Percentiles rank a stretch among this genome's conserved stretches.
Conservation (phyloP, 2,113 vertebrate species). For the Nesospiza acunhae region DNA sequence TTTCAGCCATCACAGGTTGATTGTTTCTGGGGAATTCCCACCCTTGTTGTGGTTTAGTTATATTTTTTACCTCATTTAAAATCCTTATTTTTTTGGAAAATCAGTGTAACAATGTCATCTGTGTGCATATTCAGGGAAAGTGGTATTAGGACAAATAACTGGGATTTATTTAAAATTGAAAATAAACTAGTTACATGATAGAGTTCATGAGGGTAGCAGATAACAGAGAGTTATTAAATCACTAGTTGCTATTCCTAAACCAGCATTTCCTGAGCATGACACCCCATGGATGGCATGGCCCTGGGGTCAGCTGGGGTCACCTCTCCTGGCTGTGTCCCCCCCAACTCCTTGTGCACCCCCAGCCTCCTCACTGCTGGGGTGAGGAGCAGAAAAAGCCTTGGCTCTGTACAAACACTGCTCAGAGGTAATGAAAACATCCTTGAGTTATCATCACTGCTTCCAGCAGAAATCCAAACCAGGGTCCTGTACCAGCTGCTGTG, state of each 20-base stretch:
- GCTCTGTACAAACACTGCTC: background rate
- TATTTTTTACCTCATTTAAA: background rate
- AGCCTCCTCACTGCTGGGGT: background rate
- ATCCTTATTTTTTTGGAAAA: background rate
- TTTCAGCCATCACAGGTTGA: background rate
- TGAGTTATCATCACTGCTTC: background rate
- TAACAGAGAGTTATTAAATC: background rate
- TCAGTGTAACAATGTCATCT: background rate
- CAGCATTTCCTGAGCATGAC: background rate
- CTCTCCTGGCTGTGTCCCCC: fast-evolving
- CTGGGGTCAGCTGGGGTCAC: background rate
- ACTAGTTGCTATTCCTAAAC: background rate
- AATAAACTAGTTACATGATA: background rate
- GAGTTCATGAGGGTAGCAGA: background rate
- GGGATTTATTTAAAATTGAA: background rate
- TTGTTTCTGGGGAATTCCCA: background rate
- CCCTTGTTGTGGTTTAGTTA: background rate
- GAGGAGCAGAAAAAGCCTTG: background rate
- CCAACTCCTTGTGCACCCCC: background rate
- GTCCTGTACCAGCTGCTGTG: background rate
- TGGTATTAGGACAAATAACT: background rate
- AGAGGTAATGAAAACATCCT: background rate
- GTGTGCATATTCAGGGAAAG: background rate
- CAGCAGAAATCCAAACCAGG: background rate
- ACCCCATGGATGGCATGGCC: background rate